Base-by-base conservation (phyloP, 2,113 vertebrate species). In the Prionailurus viverrinus region DNA sequence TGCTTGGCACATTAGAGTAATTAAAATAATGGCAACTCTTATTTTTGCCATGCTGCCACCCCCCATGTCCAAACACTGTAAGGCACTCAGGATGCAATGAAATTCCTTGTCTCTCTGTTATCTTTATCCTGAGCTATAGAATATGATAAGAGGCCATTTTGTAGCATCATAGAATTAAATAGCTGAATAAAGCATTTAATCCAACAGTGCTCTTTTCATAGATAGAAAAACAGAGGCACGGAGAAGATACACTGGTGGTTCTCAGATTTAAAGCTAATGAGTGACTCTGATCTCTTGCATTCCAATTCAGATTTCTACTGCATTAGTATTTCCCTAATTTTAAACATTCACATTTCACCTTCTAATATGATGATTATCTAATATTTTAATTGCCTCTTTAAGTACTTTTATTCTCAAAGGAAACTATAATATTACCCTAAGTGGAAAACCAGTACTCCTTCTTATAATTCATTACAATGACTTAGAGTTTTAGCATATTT, bases 221-320 rank as follows among this genome's bases (percentile, higher is more conserved):
- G 19, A 80, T 63, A 51, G 71, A 29, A 51, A 96, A 93, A 94
- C n/a, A 68, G 55, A 97, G 90, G 65, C 18, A 39, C 27, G n/a
- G 39, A 66, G 4, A 31, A 8, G 14, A 5, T n/a, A 31, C 33
- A 8, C 18, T 48, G 2, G 16, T 65, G n/a, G 16, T 55, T 82
- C 1, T n/a, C 29, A 85, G 48, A 63, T 55, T 16, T 65, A 69
- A 14, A 68, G 55, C 21, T 45, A 79, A 15, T 48, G 19, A 94
- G 39, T 65, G 31, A 39, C 19, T 33, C 53, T 87, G 7, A 14
- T n/a, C 86, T 83, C 11, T 61, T 76, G 29, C 4, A 31, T 68
- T 51, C 66, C 27, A 45, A 45, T 58, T 82, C 55, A 80, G 31
- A 29, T 69, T 5, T 95, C 7, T 91, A 58, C 10, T 80, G 36